A percentile compares a stretch with the other conserved stretches of the same genome.
Conservation (phyloP, 2,888 invertebrate genomes). For the Ornithoptera priamus region DNA sequence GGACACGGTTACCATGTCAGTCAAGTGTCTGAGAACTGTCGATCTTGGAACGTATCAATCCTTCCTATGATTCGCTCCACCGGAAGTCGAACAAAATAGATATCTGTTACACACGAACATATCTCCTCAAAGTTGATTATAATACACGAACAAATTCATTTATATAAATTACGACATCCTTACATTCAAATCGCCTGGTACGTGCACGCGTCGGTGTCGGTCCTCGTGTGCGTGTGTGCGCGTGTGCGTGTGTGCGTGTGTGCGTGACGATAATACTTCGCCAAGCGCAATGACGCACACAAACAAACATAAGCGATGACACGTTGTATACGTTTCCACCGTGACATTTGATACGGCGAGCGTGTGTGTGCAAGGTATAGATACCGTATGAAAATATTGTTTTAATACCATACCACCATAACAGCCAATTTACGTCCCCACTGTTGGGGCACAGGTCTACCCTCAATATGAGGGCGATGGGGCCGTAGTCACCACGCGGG, state of each 20-base stretch:
- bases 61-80: no score
- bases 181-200: slow-evolving; percentile 15
- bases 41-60: no score
- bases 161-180: slow-evolving; percentile 6
- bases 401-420: slow-evolving; percentile 1
- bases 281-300: slow-evolving; percentile 21
- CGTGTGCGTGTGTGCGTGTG: neutral
- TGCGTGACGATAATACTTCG: neutral
- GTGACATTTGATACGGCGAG: slow-evolving; percentile 24
- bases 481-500: no score
- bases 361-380: slow-evolving; percentile 16
- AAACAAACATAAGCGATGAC: slow-evolving; percentile 22
- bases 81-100: no score
- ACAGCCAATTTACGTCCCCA: no score
- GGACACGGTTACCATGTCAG: no score
- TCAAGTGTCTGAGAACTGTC: no score
- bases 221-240: slow-evolving; percentile 7
- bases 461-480: no score
- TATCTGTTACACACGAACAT: no score
- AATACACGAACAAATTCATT: neutral
- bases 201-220: neutral
- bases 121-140: no score
- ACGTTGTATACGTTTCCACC: slow-evolving; percentile 20
- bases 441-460: no score
- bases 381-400: slow-evolving; percentile 20